These are phyloP conservation scores for Spodoptera frugiperda DNA, from an alignment of 1,140 invertebrate genomes.

Conservation along the genomic window DNA sequence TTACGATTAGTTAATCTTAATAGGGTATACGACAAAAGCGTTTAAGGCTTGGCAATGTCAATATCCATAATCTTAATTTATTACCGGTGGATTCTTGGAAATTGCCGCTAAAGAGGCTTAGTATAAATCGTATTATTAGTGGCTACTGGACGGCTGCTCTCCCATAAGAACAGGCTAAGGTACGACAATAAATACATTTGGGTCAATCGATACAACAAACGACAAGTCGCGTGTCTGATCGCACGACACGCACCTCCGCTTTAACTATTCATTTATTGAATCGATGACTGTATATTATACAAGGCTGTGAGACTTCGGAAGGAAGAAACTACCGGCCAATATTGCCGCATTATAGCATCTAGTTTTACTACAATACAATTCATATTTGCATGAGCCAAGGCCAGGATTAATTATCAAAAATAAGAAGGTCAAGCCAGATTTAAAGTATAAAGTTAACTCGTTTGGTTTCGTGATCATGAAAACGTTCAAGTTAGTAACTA, in stretches of 20 bases:
- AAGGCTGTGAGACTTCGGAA: constrained; percentile 9
- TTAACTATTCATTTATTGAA: constrained; percentile 55
- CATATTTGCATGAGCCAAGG: background rate
- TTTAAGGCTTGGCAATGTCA: background rate
- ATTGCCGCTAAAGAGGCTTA: constrained; percentile 1
- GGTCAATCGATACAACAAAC: constrained; percentile 71
- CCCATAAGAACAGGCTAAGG: constrained; percentile 34
- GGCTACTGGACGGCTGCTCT: background rate
- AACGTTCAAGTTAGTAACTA: constrained; percentile 3
- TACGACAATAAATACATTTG: constrained; percentile 55
- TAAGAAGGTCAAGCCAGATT: constrained; percentile 9
- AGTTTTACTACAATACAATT: too few species aligned
- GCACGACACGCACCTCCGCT: constrained; percentile 53
- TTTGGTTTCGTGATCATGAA: constrained; percentile 8
- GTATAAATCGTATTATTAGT: constrained; percentile 24
- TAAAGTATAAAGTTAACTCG: background rate
- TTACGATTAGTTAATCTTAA: background rate
- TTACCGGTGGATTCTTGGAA: background rate
- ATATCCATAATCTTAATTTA: constrained; percentile 24
- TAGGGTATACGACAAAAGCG: background rate
- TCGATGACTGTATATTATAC: constrained; percentile 38
- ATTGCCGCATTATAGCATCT: background rate
- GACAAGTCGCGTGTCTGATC: constrained; percentile 54
- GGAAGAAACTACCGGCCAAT: constrained; percentile 9
- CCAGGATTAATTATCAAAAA: constrained; percentile 17